Percentiles rank a stretch among this genome's conserved stretches.
These are phyloP conservation scores for Agelas oroides DNA, from an alignment of 37 sponge, comb jelly and placozoan genomes.

Conservation along the genomic window DNA sequence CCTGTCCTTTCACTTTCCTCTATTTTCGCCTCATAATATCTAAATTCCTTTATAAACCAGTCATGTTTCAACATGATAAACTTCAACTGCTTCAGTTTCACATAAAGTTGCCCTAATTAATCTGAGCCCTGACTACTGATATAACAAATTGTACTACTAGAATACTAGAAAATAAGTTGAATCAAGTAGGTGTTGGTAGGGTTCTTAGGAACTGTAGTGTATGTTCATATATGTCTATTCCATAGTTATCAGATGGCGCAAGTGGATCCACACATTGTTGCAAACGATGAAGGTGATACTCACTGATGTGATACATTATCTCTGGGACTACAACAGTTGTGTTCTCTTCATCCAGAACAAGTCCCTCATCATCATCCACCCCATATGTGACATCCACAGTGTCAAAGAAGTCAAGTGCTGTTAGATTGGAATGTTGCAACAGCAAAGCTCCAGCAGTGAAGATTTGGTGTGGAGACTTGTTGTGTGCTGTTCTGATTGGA, in stretches of 20 bases:
- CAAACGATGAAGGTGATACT: neutral
- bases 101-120: no score
- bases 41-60: no score
- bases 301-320: no score
- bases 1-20: no score
- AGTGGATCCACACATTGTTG: constrained; percentile 13
- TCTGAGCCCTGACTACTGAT: no score
- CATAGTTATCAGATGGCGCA: constrained; percentile 29
- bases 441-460: constrained; percentile 13
- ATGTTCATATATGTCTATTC: constrained; percentile 55
- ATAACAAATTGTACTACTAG: no score
- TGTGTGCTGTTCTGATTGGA: constrained; percentile 20
- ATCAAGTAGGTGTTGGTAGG: no score
- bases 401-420: neutral
- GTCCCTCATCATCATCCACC: constrained; percentile 14
- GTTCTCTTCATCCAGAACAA: neutral
- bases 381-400: neutral
- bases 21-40: no score
- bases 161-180: no score
- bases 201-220: constrained; percentile 5
- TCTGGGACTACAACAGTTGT: no score
- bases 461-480: constrained; percentile 36
- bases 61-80: no score
- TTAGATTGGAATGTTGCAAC: neutral
- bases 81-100: no score